Conservation (phyloP, 2,113 vertebrate species). For the Amphilophus citrinellus region DNA sequence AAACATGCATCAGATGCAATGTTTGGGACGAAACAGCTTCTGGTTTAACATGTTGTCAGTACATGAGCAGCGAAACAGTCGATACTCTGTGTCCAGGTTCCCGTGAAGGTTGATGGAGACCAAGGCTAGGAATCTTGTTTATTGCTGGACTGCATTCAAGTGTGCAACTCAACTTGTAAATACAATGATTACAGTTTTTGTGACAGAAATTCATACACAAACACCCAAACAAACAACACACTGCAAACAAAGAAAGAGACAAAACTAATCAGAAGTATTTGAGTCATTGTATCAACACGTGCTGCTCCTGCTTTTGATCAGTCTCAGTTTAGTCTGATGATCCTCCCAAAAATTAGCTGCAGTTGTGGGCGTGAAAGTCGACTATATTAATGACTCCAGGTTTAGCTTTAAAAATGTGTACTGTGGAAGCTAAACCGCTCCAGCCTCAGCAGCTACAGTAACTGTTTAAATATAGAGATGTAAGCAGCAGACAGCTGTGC, state of each 20-base stretch:
- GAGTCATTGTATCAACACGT: background rate
- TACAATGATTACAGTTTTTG: background rate
- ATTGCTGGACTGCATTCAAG: background rate
- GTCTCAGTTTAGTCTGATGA: background rate
- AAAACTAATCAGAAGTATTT: background rate
- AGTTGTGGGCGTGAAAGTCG: background rate
- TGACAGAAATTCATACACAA: background rate
- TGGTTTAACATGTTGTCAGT: background rate
- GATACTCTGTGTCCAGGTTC: background rate
- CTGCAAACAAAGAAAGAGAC: background rate
- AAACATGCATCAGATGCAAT: background rate
- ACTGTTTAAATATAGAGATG: background rate
- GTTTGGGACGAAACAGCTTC: too few species aligned
- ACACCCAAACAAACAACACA: background rate
- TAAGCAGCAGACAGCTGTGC: background rate
- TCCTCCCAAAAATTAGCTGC: background rate
- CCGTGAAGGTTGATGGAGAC: too few species aligned
- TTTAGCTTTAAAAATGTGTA: background rate
- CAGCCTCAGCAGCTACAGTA: background rate
- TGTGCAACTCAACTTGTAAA: background rate
- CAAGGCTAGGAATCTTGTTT: background rate
- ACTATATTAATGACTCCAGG: background rate
- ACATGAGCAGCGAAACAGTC: accelerated
- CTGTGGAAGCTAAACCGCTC: background rate
- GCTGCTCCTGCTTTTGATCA: background rate